Conservation (phyloP, 2,888 invertebrate genomes). For the Globia sparganii region DNA sequence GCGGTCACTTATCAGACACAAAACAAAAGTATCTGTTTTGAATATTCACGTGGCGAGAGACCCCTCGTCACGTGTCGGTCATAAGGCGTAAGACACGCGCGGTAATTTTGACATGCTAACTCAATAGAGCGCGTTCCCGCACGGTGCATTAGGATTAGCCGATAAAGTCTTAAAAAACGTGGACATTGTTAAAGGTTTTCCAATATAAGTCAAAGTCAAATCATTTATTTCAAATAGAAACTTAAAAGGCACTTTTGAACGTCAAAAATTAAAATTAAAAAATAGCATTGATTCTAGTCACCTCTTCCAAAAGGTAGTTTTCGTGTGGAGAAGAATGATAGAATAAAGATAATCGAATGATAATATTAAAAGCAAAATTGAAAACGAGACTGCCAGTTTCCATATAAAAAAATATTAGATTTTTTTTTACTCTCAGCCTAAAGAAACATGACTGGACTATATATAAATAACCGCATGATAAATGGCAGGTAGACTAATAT, state of each 20-base stretch:
- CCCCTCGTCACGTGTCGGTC: neutral
- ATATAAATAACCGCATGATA: slow-evolving; percentile 41
- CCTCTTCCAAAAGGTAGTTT: no score
- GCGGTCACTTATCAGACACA: no score
- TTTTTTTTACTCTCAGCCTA: slow-evolving; percentile 9
- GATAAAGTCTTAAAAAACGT: neutral
- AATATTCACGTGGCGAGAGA: no score
- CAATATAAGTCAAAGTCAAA: no score
- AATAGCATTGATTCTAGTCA: no score
- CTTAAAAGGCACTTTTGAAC: no score
- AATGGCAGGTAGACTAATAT: slow-evolving; percentile 49
- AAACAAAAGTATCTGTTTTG: no score
- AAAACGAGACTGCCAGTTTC: neutral
- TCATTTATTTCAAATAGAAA: no score
- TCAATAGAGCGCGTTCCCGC: neutral
- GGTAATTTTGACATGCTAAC: neutral
- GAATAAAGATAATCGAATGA: slow-evolving; percentile 22
- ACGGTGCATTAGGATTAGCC: neutral
- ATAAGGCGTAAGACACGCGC: neutral
- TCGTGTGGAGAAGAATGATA: no score
- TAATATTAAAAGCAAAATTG: slow-evolving; percentile 18
- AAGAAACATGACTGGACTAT: slow-evolving; percentile 25
- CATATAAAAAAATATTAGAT: slow-evolving; percentile 24
- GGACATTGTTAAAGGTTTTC: neutral
- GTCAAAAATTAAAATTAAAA: no score